phyloP scores from a whole-genome alignment of 2,797 vertebrate species.

The Sebastes itinus region DNA sequence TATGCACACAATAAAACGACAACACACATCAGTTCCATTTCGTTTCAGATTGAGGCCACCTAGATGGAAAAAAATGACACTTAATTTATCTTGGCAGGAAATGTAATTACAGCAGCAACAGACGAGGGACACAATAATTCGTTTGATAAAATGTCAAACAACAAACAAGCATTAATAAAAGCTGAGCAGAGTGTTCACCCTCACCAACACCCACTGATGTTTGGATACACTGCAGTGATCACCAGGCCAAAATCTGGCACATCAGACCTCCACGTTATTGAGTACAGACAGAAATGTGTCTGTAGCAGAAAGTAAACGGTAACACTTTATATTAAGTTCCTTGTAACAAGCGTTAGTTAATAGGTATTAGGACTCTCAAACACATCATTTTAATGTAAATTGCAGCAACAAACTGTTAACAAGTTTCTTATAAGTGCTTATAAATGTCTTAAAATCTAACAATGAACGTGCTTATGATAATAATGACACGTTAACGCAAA shows the following conservation, averaged over 20 bases:
- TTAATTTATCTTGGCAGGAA: background rate
- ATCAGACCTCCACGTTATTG: background rate
- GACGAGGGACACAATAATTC: background rate
- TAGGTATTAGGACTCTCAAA: too few relatives aligned
- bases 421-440: too few relatives aligned
- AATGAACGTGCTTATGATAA: too few relatives aligned
- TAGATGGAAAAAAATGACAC: background rate
- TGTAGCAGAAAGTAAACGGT: background rate
- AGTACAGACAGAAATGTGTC: background rate
- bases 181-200: background rate
- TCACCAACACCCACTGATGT: background rate
- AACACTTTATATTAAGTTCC: background rate
- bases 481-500: too few relatives aligned
- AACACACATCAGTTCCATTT: background rate
- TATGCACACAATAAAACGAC: background rate
- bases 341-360: background rate
- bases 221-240: background rate
- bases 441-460: too few relatives aligned
- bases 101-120: background rate
- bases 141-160: background rate
- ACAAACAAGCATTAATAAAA: background rate
- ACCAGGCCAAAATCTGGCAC: too few relatives aligned
- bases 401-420: too few relatives aligned
- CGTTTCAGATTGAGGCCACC: background rate
- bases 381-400: too few relatives aligned